Evolutionary conservation across 2,797 vertebrate species (phyloP), one percentile per base, ranked within the genome.

Genomic region (Neosilurus hyrtlii): DNA sequence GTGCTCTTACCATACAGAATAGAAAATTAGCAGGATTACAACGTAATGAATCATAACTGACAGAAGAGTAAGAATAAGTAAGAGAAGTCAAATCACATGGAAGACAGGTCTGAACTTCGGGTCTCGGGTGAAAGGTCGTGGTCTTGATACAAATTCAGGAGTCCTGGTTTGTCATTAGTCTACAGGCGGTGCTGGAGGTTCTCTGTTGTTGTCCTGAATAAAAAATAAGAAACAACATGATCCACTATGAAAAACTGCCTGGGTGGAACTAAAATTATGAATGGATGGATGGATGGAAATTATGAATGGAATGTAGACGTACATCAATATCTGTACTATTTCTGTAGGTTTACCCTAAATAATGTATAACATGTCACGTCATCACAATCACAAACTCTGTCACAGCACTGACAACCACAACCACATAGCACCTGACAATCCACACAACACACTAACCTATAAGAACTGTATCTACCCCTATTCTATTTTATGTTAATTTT

Each of bases 161-260:
- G 76, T 88, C 62, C 26, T 82, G 66, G 51, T 81, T 81, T 83
- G 0, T 49, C 75, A 90, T 88, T 97, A 99, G 90, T 99, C 97
- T 89, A 99, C 90, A 65, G 97, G 96, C 73, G 98, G 98, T 49
- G 96, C 94, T 84, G 98, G 97, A 66, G 97, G 97, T 66, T 96
- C 96, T 91, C 95, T 92, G 83, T 92, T 90, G 89, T 94, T 91
- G 37, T 86, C 92, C 93, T 95, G 88, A 14, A 89, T 83, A 76
- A 12, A 52, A 86, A 88, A 51, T 22, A 59, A 75, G 56, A 87
- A 26, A 80, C 67, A 66, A 83, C 71, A 61, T 56, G 16, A 12
- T 12, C 54, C 54, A 56, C 9, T 56, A 12, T 56, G 16, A 56
- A 56, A 56, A 54, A 43, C 43, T 43, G 43, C 43, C 43, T 43